These are phyloP conservation scores for Pocillopora grandis DNA, from an alignment of 92 coral and sea anemone species.

Conservation along the genomic window DNA sequence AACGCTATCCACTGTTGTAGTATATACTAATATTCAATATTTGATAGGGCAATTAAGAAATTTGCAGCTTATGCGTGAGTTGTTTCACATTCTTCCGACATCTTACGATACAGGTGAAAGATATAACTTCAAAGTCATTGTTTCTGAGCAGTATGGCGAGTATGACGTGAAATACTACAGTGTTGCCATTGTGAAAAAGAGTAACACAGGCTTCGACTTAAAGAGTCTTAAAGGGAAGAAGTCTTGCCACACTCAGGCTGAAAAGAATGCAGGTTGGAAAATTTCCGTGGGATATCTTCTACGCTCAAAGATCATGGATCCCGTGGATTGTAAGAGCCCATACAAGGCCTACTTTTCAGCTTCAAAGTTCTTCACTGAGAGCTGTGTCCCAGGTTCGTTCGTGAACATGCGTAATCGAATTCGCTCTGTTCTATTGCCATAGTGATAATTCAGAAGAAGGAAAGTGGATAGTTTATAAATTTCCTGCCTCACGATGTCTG, in stretches of 20 bases:
- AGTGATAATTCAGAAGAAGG: no score
- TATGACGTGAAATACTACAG: slow-evolving; percentile 54
- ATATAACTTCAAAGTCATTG: slow-evolving; percentile 52
- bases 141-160: slow-evolving; percentile 53
- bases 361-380: slow-evolving; percentile 58
- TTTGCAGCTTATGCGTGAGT: no score
- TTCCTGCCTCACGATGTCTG: no score
- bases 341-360: slow-evolving; percentile 47
- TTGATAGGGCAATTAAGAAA: background rate
- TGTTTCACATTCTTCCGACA: no score
- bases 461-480: no score
- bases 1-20: no score
- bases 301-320: slow-evolving; percentile 4
- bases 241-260: slow-evolving; percentile 84
- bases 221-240: slow-evolving; percentile 55
- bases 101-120: slow-evolving; percentile 27
- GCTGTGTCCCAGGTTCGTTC: slow-evolving; percentile 84
- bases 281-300: slow-evolving; percentile 76
- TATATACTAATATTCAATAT: background rate
- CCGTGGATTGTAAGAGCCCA: slow-evolving; percentile 23
- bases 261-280: slow-evolving; percentile 75
- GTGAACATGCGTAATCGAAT: no score
- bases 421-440: no score
- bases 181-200: slow-evolving; percentile 77
- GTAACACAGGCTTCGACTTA: slow-evolving; percentile 25